Evolutionary conservation across 2,888 invertebrate genomes (phyloP).

Genomic region (Diaphora mendica): DNA sequence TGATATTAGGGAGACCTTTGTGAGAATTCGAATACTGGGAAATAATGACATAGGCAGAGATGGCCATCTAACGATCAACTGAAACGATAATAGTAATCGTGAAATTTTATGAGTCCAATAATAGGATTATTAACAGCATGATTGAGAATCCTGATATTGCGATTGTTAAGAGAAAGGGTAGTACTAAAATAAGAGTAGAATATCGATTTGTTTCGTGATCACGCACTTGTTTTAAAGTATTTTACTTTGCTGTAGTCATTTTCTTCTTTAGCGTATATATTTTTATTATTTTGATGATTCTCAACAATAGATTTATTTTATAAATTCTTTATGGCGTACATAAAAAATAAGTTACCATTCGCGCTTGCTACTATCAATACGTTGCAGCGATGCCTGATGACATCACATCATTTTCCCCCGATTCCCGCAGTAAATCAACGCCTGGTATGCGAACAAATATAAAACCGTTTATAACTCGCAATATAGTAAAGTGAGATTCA

Average conservation of each 20-base stretch:
- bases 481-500: conserved; percentile 62
- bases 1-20: conserved; percentile 16
- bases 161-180: conserved; percentile 27
- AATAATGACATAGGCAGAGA: conserved; percentile 31
- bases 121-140: conserved; percentile 47
- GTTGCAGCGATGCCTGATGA: conserved; percentile 20
- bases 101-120: conserved; percentile 48
- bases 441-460: conserved; percentile 35
- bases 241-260: neutral
- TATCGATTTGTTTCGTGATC: conserved; percentile 31
- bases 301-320: neutral
- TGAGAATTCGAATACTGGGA: conserved; percentile 27
- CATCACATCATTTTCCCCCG: conserved; percentile 28
- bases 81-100: conserved; percentile 44
- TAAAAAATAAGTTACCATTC: conserved; percentile 10
- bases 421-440: conserved; percentile 26
- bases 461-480: conserved; percentile 64
- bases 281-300: neutral
- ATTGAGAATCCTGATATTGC: conserved; percentile 40
- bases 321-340: conserved; percentile 11
- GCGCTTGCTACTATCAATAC: conserved; percentile 20
- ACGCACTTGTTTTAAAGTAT: neutral
- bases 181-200: conserved; percentile 36
- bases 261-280: neutral
- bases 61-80: conserved; percentile 34